phyloP scores from a whole-genome alignment of 2,888 invertebrate genomes.

The Carterocephalus palaemon region DNA sequence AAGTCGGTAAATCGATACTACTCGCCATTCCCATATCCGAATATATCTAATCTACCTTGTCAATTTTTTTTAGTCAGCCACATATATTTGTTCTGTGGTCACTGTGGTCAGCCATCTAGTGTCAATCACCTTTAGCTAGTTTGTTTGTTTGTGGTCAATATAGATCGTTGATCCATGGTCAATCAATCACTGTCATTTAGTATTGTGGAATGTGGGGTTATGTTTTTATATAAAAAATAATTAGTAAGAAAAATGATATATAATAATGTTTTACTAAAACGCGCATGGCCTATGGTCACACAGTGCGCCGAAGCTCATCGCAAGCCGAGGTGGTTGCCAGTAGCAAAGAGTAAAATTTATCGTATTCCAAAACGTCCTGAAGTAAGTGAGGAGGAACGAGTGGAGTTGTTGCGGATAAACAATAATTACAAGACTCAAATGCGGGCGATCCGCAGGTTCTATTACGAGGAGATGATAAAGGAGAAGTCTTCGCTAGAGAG shows the following conservation, averaged over 20 bases:
- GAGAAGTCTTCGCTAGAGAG: constrained; percentile 72
- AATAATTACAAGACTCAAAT: constrained; percentile 84
- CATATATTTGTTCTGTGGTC: too few species aligned
- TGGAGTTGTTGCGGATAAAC: constrained; percentile 82
- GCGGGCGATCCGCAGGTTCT: constrained; percentile 75
- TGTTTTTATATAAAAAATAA: background rate
- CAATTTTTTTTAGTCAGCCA: too few species aligned
- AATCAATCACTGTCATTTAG: too few species aligned
- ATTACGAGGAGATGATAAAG: constrained; percentile 73
- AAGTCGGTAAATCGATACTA: too few species aligned
- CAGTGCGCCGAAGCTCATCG: constrained; percentile 70
- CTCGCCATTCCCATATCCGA: too few species aligned
- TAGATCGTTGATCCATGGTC: too few species aligned
- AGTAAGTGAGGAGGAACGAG: constrained; percentile 80
- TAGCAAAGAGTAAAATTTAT: constrained; percentile 88
- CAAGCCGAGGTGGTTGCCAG: constrained; percentile 89
- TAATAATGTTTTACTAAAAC: constrained; percentile 48
- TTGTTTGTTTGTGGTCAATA: too few species aligned
- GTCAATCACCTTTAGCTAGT: too few species aligned
- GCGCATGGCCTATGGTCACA: constrained; percentile 52
- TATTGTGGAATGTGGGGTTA: too few species aligned
- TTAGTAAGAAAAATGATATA: constrained; percentile 39
- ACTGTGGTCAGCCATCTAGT: too few species aligned
- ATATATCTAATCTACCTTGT: too few species aligned
- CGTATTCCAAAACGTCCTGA: constrained; percentile 81